Conservation (phyloP, 2,113 vertebrate genomes). For the Zosterops borbonicus region DNA sequence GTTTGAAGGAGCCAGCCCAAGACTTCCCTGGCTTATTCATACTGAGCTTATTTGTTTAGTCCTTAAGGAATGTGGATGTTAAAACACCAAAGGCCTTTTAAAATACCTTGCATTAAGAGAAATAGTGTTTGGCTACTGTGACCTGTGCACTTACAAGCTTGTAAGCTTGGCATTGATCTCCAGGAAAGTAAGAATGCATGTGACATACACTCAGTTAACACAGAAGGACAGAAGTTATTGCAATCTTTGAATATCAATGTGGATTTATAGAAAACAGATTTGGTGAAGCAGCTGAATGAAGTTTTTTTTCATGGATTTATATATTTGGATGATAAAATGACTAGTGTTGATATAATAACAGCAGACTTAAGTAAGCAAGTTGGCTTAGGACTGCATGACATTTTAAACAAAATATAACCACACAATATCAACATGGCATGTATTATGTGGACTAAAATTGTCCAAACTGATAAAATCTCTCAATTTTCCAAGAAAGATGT, state of each 20-base stretch:
- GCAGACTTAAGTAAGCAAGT: background rate
- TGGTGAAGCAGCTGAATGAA: background rate
- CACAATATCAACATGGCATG: background rate
- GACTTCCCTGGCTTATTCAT: background rate
- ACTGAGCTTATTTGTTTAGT: background rate
- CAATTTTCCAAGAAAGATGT: background rate
- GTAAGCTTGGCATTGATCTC: background rate
- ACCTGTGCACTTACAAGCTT: background rate
- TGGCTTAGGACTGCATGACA: background rate
- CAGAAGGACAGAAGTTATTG: background rate
- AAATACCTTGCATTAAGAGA: background rate
- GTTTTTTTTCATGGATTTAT: background rate
- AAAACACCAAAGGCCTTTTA: background rate
- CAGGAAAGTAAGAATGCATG: background rate
- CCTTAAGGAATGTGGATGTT: background rate
- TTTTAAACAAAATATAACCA: conserved; percentile 5
- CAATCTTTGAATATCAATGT: background rate
- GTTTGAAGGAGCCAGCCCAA: background rate
- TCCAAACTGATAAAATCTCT: background rate
- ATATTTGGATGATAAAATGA: background rate
- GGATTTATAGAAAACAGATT: conserved; percentile 24
- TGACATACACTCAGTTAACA: background rate
- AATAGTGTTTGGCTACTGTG: background rate
- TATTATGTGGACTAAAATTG: background rate
- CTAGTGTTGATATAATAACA: background rate